Base-by-base conservation (phyloP, 2,113 vertebrate genomes). In the Mungos mungo region DNA sequence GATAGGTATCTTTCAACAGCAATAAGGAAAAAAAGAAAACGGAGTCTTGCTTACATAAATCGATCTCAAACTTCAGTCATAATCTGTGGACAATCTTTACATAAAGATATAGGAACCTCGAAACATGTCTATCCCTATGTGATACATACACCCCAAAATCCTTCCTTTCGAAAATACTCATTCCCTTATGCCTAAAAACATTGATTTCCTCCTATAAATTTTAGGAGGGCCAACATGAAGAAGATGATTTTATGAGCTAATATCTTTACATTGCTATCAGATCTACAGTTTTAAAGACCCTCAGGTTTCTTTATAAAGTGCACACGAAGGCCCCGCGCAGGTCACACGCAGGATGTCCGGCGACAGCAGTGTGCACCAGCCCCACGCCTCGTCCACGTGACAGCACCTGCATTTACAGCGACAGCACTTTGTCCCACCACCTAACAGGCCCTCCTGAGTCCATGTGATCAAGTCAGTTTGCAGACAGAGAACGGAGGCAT, bases 301-400 rank as follows among this genome's bases (percentile, higher is more conserved):
- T 77, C 47, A 41, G 19, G 35, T 31, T 13, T 15, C 45, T 86
- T 41, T 38, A 38, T 15, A n/a, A 66, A 45, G 35, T 33, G 12
- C 68, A 7, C 2, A 5, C 5, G 45, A 27, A 35, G 11, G 1
- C 25, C 50, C 45, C 25, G 8, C 54, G 29, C 25, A n/a, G 60
- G 9, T 2, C 0, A 10, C 21, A 11, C 0, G 15, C 3, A 5
- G 15, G 45, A 71, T 19, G 50, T 33, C 45, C 8, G 7, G 4
- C 0, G 0, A 15, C 54, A 7, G 6, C 0, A 11, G 31, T 3
- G 8, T 0, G 7, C 25, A 12, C 76, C 76, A 11, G 2, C 14
- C 45, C 21, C 25, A 0, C 3, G 10, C 4, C n/a, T 25, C 0
- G 5, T 13, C 5, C 3, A 11, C 4, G 13, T 2, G 25, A 25